phyloP scores from a whole-genome alignment of 2,113 vertebrate species.

The Gallinago media region DNA sequence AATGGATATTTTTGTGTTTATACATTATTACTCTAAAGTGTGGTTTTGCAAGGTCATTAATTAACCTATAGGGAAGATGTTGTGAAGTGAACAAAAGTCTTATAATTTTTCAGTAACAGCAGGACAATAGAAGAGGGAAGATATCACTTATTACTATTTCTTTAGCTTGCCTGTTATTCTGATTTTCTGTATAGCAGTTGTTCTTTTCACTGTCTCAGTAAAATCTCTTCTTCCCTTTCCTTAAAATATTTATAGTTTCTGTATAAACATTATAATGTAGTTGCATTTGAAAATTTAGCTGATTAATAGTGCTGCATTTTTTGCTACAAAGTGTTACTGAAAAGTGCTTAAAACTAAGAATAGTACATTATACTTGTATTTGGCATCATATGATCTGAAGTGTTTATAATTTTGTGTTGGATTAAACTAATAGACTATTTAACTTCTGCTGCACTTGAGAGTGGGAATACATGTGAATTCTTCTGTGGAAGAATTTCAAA shows the following conservation, averaged over 20 bases:
- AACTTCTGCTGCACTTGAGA: neutral
- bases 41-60: neutral
- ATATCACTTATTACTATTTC: neutral
- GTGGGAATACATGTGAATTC: conserved; percentile 3
- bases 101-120: neutral
- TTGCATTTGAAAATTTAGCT: neutral
- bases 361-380: neutral
- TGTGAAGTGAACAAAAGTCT: neutral
- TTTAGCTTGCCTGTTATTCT: neutral
- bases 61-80: neutral
- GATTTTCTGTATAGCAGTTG: neutral
- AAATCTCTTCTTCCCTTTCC: neutral
- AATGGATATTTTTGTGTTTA: neutral
- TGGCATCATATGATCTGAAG: neutral
- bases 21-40: neutral
- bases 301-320: too few relatives aligned
- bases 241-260: neutral
- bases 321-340: neutral
- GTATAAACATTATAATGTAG: neutral
- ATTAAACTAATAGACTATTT: conserved; percentile 30
- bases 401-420: neutral
- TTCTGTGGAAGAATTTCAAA: conserved; percentile 47
- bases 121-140: neutral
- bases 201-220: neutral
- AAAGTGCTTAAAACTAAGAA: neutral